Evolutionary conservation across 1,140 invertebrate genomes (phyloP), one percentile per base, ranked within the genome.

Genomic region (Macrocentrus cingulum): DNA sequence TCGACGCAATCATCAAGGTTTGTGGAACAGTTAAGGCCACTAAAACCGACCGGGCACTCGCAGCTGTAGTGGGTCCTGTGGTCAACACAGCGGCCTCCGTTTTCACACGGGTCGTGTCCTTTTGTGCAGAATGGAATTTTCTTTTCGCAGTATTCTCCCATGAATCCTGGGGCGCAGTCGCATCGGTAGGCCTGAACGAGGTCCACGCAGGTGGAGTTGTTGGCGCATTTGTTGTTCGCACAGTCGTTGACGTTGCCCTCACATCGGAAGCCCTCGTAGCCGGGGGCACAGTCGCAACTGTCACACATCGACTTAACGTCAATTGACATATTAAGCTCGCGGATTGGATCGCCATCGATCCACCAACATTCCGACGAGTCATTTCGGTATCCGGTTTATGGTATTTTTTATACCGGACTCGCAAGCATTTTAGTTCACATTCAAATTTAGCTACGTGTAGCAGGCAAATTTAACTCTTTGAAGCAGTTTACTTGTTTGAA

Each of bases 241-340:
- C 94, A 97, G 75, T 96, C 94, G 77, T 98, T 90, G 52, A 97
- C 89, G 80, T 97, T 92, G 29, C 84, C 88, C 76, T 98, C 92
- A 75, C 97, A 99, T 60, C 92, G 83, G 64, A 91, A 85, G 44
- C 97, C 97, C 52, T 91, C 90, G 79, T 91, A 99, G 7, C 95
- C 90, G 29, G 88, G 72, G 41, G 85, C 81, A 77, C 96, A 98
- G 67, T 89, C 85, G 77, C 92, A 96, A 71, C 92, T 95, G 70
- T 69, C 56, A 64, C 68, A 73, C 71, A 73, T 63, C 57, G 69
- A 73, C 72, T 74, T 69, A 66, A 69, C 71, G 70, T 74, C 66
- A 74, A 72, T 72, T 71, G 66, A 72, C 63, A 69, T 65, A 72
- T 72, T 66, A 66, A 69, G 69, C 70, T 61, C 59, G 64, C 19